Base-by-base conservation (phyloP, 2,113 vertebrate species). In the Varanus komodoensis region DNA sequence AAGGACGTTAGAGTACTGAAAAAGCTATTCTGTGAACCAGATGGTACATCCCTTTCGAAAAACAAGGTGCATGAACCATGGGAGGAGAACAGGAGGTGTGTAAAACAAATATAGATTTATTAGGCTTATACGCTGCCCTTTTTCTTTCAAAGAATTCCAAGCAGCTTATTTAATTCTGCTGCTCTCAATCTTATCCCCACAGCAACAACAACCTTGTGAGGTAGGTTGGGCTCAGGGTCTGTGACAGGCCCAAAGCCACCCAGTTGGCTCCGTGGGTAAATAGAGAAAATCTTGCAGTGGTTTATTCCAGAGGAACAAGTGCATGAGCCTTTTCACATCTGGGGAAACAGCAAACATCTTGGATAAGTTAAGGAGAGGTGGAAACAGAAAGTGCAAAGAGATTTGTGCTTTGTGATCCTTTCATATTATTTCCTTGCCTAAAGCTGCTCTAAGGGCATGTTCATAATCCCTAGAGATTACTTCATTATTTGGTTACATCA, bases 61-160 rank as follows among this genome's bases (percentile, higher is more conserved):
- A 91, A 88, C n/a, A 92, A 92, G 15, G 96, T 96, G 21, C 81
- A 89, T 0, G 94, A 91, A 0, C 68, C 50, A 0, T 91, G 79
- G 86, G 96, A 96, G 87, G 96, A 95, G 77, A 93, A 91, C 44
- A 92, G 38, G 85, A 96, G 96, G 97, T 97, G 91, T 34, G 95
- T 48, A 27, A 79, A 68, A 68, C 11, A 29, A 54, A 77, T 34
- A 50, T 44, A 44, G 38, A 44, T 44, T 44, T 44, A 44, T 44
- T 44, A 44, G 38, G 3, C 38, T 44, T 44, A 44, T 44, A 44
- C 38, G 38, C 38, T 44, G 38, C 38, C 38, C 38, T 44, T 44
- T 44, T 44, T 44, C 38, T 44, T 44, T 44, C 38, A 44, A 44
- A 44, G 38, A 44, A 44, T 44, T 44, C 38, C 38, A 44, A 44